A percentile compares a stretch with the other conserved stretches of the same genome.
These are phyloP conservation scores for Synchiropus splendidus DNA, from an alignment of 2,113 vertebrate species.

Conservation along the genomic window DNA sequence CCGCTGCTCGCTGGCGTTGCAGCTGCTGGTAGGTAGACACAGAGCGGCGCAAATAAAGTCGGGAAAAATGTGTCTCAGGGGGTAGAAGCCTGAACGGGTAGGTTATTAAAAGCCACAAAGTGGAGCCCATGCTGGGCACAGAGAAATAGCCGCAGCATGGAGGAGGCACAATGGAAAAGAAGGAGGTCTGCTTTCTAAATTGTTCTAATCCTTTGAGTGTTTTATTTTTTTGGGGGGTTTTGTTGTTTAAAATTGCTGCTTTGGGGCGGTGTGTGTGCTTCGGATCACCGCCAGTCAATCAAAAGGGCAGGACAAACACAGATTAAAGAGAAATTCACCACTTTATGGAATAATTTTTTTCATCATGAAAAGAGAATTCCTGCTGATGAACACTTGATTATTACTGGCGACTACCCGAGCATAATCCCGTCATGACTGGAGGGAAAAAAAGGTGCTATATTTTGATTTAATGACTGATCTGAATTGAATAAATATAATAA, in stretches of 20 bases:
- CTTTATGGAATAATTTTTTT: background rate
- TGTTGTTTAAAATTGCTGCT: constrained; percentile 79
- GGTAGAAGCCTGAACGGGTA: constrained; percentile 80
- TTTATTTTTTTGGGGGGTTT: constrained; percentile 70
- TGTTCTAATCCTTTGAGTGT: constrained; percentile 82
- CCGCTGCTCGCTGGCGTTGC: constrained; percentile 50
- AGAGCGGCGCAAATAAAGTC: constrained; percentile 68
- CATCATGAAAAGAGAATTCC: background rate
- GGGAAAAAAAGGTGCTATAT: no score
- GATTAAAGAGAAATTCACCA: constrained; percentile 3
- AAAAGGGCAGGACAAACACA: constrained; percentile 11
- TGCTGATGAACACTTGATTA: no score
- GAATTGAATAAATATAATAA: no score
- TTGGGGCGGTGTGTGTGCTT: constrained; percentile 49
- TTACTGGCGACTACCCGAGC: no score
- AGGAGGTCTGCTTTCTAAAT: constrained; percentile 79
- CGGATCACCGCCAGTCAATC: constrained; percentile 23
- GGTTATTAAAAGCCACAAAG: constrained; percentile 97
- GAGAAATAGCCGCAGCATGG: constrained; percentile 85
- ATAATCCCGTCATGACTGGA: no score
- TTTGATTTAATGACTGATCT: no score
- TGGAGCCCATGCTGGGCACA: constrained; percentile 81
- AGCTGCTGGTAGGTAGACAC: constrained; percentile 79
- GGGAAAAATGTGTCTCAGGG: constrained; percentile 78
- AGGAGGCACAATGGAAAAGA: constrained; percentile 80